phyloP scores from a whole-genome alignment of 2,888 invertebrate species.

The Sinodicranocentrus sp. region DNA sequence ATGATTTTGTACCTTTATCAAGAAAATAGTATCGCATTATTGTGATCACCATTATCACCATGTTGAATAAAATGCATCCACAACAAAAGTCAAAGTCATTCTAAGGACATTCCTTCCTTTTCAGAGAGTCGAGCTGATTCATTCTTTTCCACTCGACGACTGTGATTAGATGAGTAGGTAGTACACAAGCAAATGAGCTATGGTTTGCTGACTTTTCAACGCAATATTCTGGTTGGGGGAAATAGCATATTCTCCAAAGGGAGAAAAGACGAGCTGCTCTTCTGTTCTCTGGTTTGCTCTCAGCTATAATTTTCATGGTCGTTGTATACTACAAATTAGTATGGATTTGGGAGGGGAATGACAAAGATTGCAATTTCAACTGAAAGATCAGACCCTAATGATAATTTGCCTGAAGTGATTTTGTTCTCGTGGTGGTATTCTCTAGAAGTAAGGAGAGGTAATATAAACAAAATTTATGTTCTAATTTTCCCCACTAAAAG shows the following conservation, averaged over 20 bases:
- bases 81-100: conserved; percentile 52
- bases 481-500: too few species aligned
- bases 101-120: conserved; percentile 61
- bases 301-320: conserved; percentile 45
- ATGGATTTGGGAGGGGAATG: conserved; percentile 20
- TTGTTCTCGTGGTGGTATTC: background rate
- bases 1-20: background rate
- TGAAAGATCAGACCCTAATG: background rate
- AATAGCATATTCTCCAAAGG: background rate
- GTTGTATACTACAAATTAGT: conserved; percentile 49
- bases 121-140: conserved; percentile 39
- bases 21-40: conserved; percentile 1
- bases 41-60: conserved; percentile 18
- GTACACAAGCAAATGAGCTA: conserved; percentile 40
- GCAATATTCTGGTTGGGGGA: too few species aligned
- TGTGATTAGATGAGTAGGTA: conserved; percentile 35
- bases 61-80: background rate
- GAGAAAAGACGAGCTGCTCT: background rate
- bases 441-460: background rate
- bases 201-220: background rate
- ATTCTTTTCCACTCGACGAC: conserved; percentile 27
- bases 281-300: conserved; percentile 3
- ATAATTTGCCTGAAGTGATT: background rate
- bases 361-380: conserved; percentile 10
- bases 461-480: background rate